These are phyloP conservation scores for Caenorhabditis virilis DNA, from an alignment of 2,888 invertebrate species.

Conservation along the genomic window DNA sequence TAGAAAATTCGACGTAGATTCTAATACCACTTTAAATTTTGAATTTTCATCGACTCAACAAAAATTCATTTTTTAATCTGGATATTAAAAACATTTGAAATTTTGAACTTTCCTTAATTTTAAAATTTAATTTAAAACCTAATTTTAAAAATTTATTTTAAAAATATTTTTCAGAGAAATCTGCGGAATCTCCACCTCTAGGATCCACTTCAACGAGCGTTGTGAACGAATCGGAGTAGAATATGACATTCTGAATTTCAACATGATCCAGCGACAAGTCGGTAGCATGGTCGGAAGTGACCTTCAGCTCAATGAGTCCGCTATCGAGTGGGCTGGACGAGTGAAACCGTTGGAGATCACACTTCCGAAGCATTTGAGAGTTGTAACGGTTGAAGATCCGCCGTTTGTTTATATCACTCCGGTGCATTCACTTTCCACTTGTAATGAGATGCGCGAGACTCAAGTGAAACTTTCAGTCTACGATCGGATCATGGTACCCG, in stretches of 20 bases:
- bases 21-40: no score
- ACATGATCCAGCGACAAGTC: constrained; percentile 36
- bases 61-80: no score
- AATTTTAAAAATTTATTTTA: no score
- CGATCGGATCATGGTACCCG: constrained; percentile 49
- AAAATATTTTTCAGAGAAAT: constrained; percentile 32
- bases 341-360: constrained; percentile 60
- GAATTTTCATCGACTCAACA: no score
- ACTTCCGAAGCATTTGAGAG: constrained; percentile 59
- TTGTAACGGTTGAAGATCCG: constrained; percentile 59
- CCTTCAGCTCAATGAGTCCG: constrained; percentile 49
- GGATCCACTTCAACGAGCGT: constrained; percentile 38
- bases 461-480: constrained; percentile 33
- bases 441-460: constrained; percentile 44
- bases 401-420: constrained; percentile 63
- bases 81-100: no score
- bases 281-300: constrained; percentile 49
- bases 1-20: no score
- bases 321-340: constrained; percentile 57
- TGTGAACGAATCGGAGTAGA: constrained; percentile 48
- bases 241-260: constrained; percentile 50
- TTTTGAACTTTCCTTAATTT: no score
- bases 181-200: constrained; percentile 34
- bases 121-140: no score
- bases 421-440: constrained; percentile 37